Conservation (phyloP, 2,113 vertebrate species). For the Corythornis madagascariensis region DNA sequence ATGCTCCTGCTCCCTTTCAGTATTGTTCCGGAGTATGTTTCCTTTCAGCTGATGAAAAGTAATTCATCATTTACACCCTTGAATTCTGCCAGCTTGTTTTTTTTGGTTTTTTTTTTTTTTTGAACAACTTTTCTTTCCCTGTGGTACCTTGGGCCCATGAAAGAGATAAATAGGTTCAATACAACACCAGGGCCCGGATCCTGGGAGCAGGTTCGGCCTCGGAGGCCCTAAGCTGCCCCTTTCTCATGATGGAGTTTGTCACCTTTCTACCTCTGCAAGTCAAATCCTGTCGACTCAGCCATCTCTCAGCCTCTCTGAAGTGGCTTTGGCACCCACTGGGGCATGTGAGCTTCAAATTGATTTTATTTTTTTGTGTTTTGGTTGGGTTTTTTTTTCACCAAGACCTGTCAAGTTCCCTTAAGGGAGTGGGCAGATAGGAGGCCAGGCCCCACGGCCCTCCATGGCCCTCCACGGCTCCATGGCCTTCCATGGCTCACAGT, state of each 20-base stretch:
- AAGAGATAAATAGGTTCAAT: slow-evolving; percentile 98
- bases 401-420: slow-evolving; percentile 94
- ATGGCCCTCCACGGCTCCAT: too few species aligned
- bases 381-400: slow-evolving; percentile 79
- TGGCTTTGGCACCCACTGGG: slow-evolving; percentile 95
- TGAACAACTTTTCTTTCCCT: slow-evolving; percentile 88
- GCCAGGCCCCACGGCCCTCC: slow-evolving; percentile 73
- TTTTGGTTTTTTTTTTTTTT: slow-evolving; percentile 50
- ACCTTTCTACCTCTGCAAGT: slow-evolving; percentile 98
- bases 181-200: slow-evolving; percentile 81
- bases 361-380: slow-evolving; percentile 81
- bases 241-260: slow-evolving; percentile 97
- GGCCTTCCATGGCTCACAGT: too few species aligned
- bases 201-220: slow-evolving; percentile 90
- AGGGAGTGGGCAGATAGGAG: slow-evolving; percentile 88
- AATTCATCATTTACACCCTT: slow-evolving; percentile 99
- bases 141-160: slow-evolving; percentile 88
- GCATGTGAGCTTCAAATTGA: slow-evolving; percentile 96
- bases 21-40: slow-evolving; percentile 99
- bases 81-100: slow-evolving; percentile 91
- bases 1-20: slow-evolving; percentile 97
- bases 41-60: slow-evolving; percentile 99
- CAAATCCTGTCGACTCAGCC: slow-evolving; percentile 94
- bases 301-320: slow-evolving; percentile 92
- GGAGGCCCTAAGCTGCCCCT: slow-evolving; percentile 83